Evolutionary conservation across 2,888 invertebrate genomes (phyloP), one percentile per base, ranked within the genome.

Genomic region (Eremobia ochroleuca): DNA sequence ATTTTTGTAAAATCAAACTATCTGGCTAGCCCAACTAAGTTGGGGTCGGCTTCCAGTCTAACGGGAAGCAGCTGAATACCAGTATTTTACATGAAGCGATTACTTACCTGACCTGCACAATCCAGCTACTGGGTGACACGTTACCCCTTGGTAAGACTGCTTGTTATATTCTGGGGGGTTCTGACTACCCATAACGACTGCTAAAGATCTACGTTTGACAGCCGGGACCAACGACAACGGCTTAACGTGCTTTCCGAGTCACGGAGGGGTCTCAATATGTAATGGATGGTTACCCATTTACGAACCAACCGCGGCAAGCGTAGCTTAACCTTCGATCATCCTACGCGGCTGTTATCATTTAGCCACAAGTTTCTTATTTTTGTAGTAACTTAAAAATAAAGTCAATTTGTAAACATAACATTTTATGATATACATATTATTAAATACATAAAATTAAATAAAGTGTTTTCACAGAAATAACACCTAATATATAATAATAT

Each of bases 401-500:
- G 52, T 52, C n/a, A 64, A 34, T 25, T 25, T 4, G 8, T 37
- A 43, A 43, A 43, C 15, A 43, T 40, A 43, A 43, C 13, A 43
- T 43, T 43, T 43, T 43, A 43, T 34, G 2, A 4, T 34, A 34
- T 4, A 34, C 4, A 34, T 34, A 34, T 34, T 34, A 34, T 34
- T 34, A 34, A 34, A 34, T 34, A 34, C 34, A 34, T 34, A 34
- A 34, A 34, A 34, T 34, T 2, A 34, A 34, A 34, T 34, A 3
- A 43, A 28, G 1, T 5, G 2, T 40, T 40, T 18, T 11, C 2
- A 18, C 11, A 65, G 40, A 65, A 65, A 65, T 18, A 28, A 1
- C 18, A 11, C n/a, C n/a, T n/a, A 15, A 64, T 5, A 37, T 25
- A 13, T n/a, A n/a, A n/a, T n/a, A n/a, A n/a, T 82, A 61, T 64